A percentile compares a stretch with the other conserved stretches of the same genome.
Evolutionary conservation across 2,797 vertebrate genomes (phyloP).

Genomic region (Anguilla marmorata): DNA sequence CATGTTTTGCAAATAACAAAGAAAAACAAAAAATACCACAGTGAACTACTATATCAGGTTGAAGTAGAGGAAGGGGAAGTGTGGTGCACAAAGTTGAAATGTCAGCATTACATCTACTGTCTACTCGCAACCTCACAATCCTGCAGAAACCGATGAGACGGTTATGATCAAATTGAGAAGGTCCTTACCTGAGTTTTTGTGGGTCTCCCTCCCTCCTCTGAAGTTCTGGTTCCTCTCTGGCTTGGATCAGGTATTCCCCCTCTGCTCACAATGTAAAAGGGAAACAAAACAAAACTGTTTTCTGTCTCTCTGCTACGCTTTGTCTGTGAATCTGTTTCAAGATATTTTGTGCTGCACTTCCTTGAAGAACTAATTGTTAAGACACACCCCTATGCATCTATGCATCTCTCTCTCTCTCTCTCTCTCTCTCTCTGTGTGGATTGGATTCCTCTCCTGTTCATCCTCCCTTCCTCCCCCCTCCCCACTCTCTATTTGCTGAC

Average conservation of each 20-base stretch:
- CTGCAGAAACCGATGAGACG: background rate
- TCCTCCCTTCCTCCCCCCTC: slow-evolving; percentile 26
- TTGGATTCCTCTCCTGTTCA: background rate
- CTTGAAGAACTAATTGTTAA: slow-evolving; percentile 82
- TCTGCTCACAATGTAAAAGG: slow-evolving; percentile 49
- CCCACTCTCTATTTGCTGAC: slow-evolving; percentile 64
- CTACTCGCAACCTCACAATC: too few relatives aligned
- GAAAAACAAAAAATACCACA: background rate
- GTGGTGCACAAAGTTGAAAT: background rate
- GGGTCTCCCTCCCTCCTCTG: slow-evolving; percentile 65
- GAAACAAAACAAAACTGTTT: slow-evolving; percentile 40
- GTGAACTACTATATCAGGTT: background rate
- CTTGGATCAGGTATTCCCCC: slow-evolving; percentile 55
- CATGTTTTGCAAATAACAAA: background rate
- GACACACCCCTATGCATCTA: slow-evolving; percentile 72
- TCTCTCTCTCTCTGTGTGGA: slow-evolving; percentile 34
- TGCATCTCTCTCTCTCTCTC: slow-evolving; percentile 49
- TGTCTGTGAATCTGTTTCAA: slow-evolving; percentile 61
- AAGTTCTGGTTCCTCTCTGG: slow-evolving; percentile 46
- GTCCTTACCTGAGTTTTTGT: slow-evolving; percentile 69
- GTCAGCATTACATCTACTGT: background rate
- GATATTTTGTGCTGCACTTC: slow-evolving; percentile 79
- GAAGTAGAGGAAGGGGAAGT: background rate
- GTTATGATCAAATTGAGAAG: slow-evolving; percentile 29
- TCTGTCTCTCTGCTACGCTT: slow-evolving; percentile 52